phyloP scores from a whole-genome alignment of 1,140 invertebrate genomes.

The Nautilus pompilius region DNA sequence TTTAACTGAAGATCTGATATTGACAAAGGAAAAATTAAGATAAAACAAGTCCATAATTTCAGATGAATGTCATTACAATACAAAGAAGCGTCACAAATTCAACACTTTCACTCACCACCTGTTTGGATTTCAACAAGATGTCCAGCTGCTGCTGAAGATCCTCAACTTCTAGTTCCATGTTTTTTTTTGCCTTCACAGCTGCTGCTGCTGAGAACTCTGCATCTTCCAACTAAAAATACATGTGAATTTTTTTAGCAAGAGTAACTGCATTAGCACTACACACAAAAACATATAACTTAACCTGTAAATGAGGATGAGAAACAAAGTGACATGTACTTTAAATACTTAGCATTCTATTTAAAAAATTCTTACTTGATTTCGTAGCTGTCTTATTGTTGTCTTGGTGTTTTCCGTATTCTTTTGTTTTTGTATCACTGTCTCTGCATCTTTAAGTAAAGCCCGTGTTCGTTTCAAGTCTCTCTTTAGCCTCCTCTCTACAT shows the following conservation, averaged over 20 bases:
- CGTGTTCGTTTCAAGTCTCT: slow-evolving; percentile 44
- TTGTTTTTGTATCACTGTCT: slow-evolving; percentile 71
- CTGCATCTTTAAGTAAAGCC: slow-evolving; percentile 48
- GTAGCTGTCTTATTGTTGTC: slow-evolving; percentile 77
- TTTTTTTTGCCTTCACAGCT: slow-evolving; percentile 80
- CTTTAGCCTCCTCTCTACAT: slow-evolving; percentile 42
- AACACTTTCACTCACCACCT: slow-evolving; percentile 66
- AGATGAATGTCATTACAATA: no score
- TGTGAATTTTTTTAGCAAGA: background rate
- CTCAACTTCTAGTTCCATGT: slow-evolving; percentile 74
- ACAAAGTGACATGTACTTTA: background rate
- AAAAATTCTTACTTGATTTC: slow-evolving; percentile 67
- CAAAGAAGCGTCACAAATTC: no score
- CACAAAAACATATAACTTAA: background rate
- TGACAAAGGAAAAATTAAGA: no score
- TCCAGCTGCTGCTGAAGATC: slow-evolving; percentile 77
- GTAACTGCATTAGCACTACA: background rate
- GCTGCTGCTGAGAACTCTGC: slow-evolving; percentile 77
- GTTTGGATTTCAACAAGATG: slow-evolving; percentile 69
- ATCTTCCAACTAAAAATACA: slow-evolving; percentile 73
- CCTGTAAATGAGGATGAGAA: background rate
- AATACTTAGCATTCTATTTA: background rate
- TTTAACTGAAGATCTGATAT: background rate
- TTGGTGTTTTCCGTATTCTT: slow-evolving; percentile 81
- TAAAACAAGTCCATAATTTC: no score